Base-by-base conservation (phyloP, 2,888 invertebrate genomes). In the Caenorhabditis auriculariae region DNA sequence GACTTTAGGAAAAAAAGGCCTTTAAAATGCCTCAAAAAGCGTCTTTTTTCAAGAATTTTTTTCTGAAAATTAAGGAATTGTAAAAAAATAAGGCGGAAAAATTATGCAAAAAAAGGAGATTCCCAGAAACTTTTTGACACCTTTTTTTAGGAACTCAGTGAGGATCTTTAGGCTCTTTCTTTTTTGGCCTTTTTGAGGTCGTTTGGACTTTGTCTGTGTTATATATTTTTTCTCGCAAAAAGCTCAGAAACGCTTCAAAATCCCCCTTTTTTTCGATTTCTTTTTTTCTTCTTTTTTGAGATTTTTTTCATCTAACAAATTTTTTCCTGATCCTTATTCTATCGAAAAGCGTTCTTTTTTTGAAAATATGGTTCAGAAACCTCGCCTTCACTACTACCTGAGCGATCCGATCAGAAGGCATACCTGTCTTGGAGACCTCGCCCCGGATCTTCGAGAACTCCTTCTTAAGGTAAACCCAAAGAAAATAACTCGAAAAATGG, bases 381-480 rank as follows among this genome's bases (percentile, higher is more conserved):
- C 21, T 9, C 29, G 43, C 4, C 21, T 54, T 12, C 29, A 43
- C 17, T 41, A 42, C 7, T 59, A 57, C 44, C 60, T 75, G 9
- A 17, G 21, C 17, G 69, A 78, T 44, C 69, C 73, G 2, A 41
- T 69, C 26, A 54, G 47, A 29, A 56, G 78, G 4, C 74, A 78
- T 48, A 63, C 64, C 0, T 57, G 66, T 9, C 42, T 77, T 23
- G 72, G 61, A 15, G 74, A 77, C 44, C 61, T 78, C 3, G 73
- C 76, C 1, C 12, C 12, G 0, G 46, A 60, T 12, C 41, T 75
- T 15, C 57, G 76, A 35, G 50, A 60, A 26, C 44, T 29, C 9
- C 24, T 76, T 15, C 28, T 68, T 24, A 32, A 44, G 7, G 60
- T 55, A n/a, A 41, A 4, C 15, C 7, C 2, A 19, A n/a, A 9